A percentile compares a stretch with the other conserved stretches of the same genome.
phyloP scores from a whole-genome alignment of 2,888 invertebrate genomes.

The Erpobdella octoculata region DNA sequence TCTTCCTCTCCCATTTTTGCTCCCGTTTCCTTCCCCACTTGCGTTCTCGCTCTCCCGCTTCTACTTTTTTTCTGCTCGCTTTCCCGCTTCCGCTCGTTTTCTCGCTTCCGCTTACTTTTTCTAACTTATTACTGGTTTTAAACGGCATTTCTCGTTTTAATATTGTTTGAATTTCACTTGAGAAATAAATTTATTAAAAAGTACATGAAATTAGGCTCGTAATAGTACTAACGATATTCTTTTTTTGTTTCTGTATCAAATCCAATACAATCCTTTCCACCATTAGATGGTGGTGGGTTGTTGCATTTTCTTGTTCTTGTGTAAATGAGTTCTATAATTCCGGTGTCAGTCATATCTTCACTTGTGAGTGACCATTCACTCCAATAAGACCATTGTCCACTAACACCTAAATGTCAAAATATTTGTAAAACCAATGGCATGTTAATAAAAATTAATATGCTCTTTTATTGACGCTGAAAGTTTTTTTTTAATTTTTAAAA shows the following conservation, averaged over 20 bases:
- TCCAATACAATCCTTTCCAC: neutral
- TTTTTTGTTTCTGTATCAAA: neutral
- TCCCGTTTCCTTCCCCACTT: too few relatives aligned
- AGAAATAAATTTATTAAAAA: too few relatives aligned
- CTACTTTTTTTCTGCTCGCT: too few relatives aligned
- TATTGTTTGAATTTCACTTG: too few relatives aligned
- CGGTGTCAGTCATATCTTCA: neutral
- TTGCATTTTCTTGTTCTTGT: conserved; percentile 4
- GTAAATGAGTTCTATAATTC: neutral
- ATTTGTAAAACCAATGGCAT: neutral
- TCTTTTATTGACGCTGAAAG: too few relatives aligned
- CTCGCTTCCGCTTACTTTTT: too few relatives aligned
- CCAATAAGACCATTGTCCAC: neutral
- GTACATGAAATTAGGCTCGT: too few relatives aligned
- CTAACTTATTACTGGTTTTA: too few relatives aligned
- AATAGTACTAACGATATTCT: neutral
- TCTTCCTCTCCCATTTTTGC: too few relatives aligned
- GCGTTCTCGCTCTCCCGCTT: too few relatives aligned
- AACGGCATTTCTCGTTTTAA: too few relatives aligned
- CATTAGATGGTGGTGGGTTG: neutral
- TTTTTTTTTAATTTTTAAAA: neutral
- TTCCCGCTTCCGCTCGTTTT: too few relatives aligned
- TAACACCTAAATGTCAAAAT: neutral
- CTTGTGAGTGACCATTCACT: neutral
- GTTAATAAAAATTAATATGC: neutral